Conservation (phyloP, 1,140 invertebrate genomes). For the Bombus impatiens region DNA sequence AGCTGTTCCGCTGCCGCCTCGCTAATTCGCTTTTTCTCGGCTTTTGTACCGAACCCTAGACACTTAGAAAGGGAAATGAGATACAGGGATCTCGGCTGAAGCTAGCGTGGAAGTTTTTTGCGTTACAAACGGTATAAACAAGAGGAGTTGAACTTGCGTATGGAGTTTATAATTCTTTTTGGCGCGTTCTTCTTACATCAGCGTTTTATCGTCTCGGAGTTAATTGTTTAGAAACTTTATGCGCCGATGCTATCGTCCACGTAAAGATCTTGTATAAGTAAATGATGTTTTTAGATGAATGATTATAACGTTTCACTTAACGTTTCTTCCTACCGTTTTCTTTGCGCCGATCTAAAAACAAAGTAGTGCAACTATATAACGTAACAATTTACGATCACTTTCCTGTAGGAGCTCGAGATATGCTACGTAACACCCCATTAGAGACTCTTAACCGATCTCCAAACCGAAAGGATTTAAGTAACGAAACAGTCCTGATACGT, state of each 20-base stretch:
- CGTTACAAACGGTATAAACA: background rate
- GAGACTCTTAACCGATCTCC: background rate
- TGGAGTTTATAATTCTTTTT: background rate
- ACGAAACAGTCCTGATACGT: background rate
- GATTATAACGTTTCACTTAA: background rate
- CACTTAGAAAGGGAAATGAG: background rate
- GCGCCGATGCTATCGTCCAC: background rate
- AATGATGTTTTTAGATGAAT: background rate
- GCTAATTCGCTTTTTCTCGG: constrained; percentile 26
- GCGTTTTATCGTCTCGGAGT: too few species aligned
- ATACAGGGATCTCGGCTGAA: background rate
- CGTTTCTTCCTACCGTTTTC: background rate
- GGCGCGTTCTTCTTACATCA: background rate
- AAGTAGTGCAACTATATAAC: background rate
- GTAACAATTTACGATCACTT: constrained; percentile 12
- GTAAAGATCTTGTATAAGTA: background rate
- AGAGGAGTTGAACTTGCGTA: background rate
- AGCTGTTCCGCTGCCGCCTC: background rate
- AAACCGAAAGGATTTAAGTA: background rate
- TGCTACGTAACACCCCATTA: background rate
- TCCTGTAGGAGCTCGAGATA: background rate
- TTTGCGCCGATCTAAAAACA: background rate
- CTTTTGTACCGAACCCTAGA: background rate
- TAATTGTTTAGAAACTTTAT: background rate
- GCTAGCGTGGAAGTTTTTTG: background rate